phyloP scores from a whole-genome alignment of 1,140 invertebrate species.

The Euglossa dilemma region DNA sequence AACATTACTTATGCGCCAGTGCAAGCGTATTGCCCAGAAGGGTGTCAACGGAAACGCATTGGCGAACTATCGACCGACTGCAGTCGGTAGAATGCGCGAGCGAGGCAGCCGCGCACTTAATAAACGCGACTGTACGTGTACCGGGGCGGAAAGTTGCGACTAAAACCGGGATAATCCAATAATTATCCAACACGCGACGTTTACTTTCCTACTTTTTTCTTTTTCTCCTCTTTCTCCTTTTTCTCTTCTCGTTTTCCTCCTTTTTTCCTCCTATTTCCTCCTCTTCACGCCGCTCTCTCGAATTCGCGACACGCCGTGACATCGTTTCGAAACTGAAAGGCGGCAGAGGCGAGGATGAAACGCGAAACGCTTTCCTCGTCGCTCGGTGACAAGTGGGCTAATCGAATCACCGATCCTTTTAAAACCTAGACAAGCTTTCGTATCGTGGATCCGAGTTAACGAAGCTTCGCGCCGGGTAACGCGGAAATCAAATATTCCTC shows the following conservation, averaged over 20 bases:
- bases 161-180: slow-evolving; percentile 46
- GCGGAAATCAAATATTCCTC: neutral
- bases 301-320: neutral
- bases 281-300: neutral
- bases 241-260: no score
- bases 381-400: neutral
- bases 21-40: slow-evolving; percentile 36
- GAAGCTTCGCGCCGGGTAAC: neutral
- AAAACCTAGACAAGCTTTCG: neutral
- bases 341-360: neutral
- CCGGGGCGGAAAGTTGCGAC: slow-evolving; percentile 11
- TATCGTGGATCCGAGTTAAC: neutral
- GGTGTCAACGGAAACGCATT: slow-evolving; percentile 53
- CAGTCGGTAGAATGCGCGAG: slow-evolving; percentile 53
- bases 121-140: slow-evolving; percentile 31
- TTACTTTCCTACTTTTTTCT: slow-evolving; percentile 17
- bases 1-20: slow-evolving; percentile 33
- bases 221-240: no score
- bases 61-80: slow-evolving; percentile 56
- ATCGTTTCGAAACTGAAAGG: slow-evolving; percentile 12
- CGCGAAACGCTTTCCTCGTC: neutral
- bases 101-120: slow-evolving; percentile 25
- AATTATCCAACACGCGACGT: slow-evolving; percentile 35
- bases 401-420: slow-evolving; percentile 1
- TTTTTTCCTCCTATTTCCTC: no score